These are phyloP conservation scores for Paragorgia papillata DNA, from an alignment of 92 coral and sea anemone species.

Conservation along the genomic window DNA sequence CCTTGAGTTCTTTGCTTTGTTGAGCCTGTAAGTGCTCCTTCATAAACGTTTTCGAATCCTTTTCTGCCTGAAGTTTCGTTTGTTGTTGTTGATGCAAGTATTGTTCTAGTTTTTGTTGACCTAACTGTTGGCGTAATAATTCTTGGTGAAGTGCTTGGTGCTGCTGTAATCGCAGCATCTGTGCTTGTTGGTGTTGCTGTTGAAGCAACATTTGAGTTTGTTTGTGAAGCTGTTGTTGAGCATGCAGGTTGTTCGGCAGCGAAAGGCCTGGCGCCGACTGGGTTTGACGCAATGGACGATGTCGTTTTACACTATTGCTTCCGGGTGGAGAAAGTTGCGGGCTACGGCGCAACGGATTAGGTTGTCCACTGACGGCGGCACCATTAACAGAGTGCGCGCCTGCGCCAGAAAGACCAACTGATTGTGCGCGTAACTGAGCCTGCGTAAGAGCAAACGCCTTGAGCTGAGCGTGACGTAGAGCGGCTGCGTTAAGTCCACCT, in stretches of 20 bases:
- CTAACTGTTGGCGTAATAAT: conserved; percentile 75
- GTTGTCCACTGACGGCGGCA: conserved; percentile 56
- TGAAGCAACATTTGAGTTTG: conserved; percentile 84
- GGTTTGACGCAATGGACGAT: conserved; percentile 85
- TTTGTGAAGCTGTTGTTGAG: conserved; percentile 80
- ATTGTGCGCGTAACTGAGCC: conserved; percentile 85
- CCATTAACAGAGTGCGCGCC: conserved; percentile 46
- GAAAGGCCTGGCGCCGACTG: conserved; percentile 87
- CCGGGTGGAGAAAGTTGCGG: conserved; percentile 66
- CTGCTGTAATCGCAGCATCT: conserved; percentile 61
- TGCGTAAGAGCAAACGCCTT: conserved; percentile 86
- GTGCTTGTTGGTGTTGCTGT: conserved; percentile 76
- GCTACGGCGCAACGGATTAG: conserved; percentile 65
- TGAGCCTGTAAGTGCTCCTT: conserved; percentile 81
- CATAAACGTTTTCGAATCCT: conserved; percentile 46
- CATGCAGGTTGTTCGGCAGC: conserved; percentile 74
- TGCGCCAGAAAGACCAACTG: conserved; percentile 59
- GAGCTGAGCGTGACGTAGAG: conserved; percentile 84
- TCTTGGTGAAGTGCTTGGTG: conserved; percentile 93
- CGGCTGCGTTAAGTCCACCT: conserved; percentile 74
- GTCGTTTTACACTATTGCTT: conserved; percentile 58
- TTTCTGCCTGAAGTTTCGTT: conserved; percentile 75
- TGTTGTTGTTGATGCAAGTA: conserved; percentile 71
- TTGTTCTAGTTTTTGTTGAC: conserved; percentile 75
- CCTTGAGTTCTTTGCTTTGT: conserved; percentile 52